Base-by-base conservation (phyloP, 2,888 invertebrate species). In the Watsonalla binaria region DNA sequence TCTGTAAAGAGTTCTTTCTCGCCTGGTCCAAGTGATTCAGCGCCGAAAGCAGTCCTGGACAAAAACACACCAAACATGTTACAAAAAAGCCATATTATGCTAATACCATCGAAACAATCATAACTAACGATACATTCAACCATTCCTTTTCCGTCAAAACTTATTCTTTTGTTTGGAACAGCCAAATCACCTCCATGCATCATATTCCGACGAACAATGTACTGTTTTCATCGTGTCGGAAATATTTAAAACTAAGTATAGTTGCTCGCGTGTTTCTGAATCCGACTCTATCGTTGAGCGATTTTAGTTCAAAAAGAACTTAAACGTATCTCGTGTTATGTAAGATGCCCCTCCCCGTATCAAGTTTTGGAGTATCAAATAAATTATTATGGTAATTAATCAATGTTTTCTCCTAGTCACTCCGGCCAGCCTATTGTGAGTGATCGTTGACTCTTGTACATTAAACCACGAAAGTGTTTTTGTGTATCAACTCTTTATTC, bases 351-450 rank as follows among this genome's bases (percentile, higher is more conserved):
- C 85, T 79, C 84, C 84, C 80, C 72, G 71, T 84, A 86, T 87
- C 88, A 84, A 86, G 86, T 88, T 90, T 86, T 83, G 80, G 88
- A 84, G 89, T 90, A 90, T 88, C 90, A 90, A 90, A 90, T 90
- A 90, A 90, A 90, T 90, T 86, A 90, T 90, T 90, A 89, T 90
- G 88, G 88, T 90, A 90, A 90, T 90, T 90, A 90, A 90, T 90
- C 90, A 90, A 88, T 86, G 90, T 90, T 90, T 90, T 90, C 89
- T 90, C 84, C 89, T 73, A 90, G 89, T 90, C 90, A 90, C 86
- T 90, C 80, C 70, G 75, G 77, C 78, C 79, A 71, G 70, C 71
- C 82, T 71, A 87, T 88, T 90, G 89, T 89, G 86, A 89, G 82
- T 87, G 89, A 89, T 88, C 86, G 86, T 80, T 80, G 86, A 84